Percentiles rank a stretch among this genome's conserved stretches.
Conservation (phyloP, 2,113 vertebrate species). For the Parus major region DNA sequence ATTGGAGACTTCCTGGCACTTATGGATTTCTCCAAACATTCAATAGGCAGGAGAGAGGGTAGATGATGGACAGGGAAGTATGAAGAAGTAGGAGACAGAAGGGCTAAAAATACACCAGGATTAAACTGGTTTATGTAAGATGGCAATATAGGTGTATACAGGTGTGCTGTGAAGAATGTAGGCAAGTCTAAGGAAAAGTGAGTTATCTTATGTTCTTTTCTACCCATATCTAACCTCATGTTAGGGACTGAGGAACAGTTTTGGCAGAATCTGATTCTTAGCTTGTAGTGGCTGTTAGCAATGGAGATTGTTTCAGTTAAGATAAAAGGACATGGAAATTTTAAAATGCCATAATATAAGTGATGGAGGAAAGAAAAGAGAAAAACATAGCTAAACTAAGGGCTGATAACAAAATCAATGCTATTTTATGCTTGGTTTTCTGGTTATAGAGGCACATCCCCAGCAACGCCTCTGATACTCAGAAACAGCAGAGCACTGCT, state of each 20-base stretch:
- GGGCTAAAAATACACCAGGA: not conserved
- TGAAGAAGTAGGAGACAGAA: not conserved
- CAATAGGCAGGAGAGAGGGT: not conserved
- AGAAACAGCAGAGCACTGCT: not conserved
- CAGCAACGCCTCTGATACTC: not conserved
- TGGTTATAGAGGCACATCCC: not conserved
- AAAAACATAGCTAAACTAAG: not conserved
- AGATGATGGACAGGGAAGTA: not conserved
- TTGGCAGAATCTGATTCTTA: not conserved
- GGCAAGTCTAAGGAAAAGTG: not conserved
- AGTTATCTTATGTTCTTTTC: not conserved
- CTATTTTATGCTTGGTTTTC: not conserved
- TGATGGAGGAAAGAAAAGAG: not conserved
- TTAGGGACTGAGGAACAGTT: not conserved
- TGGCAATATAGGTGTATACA: not conserved
- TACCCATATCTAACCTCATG: not conserved
- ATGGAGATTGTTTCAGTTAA: not conserved
- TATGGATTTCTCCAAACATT: not conserved
- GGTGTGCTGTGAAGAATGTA: not conserved
- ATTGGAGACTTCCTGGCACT: not conserved
- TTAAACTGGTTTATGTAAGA: not conserved
- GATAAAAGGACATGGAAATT: not conserved
- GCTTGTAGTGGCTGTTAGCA: not conserved
- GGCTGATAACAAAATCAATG: not conserved
- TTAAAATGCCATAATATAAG: not conserved